Base-by-base conservation (phyloP, 1,140 invertebrate genomes). In the Macrotrachela quadricornifera region DNA sequence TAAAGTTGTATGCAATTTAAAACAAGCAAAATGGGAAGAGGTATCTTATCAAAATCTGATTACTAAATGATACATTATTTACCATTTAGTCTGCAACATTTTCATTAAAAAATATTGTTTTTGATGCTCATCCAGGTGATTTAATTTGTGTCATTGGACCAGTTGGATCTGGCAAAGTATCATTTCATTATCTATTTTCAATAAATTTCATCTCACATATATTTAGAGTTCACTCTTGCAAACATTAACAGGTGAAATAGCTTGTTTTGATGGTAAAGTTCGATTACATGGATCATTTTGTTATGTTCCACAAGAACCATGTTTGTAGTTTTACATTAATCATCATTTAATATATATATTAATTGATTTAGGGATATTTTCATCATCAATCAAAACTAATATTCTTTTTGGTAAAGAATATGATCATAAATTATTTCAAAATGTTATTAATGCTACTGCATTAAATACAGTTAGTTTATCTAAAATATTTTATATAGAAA, bases 261-360 rank as follows among this genome's bases (percentile, higher is more conserved):
- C 81, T 6, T 60, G 81, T 1, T 66, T 64, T 3, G 66, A 71
- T 0, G 85, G 85, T 1, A 69, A 65, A 11, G 66, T 88, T 0
- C 70, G 75, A 46, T 70, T 86, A 0, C 74, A 76, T 44, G 87
- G 87, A 15, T 78, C 71, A 40, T 68, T 91, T 9, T 81, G 83
- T 0, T 94, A 90, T 67, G 79, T 83, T 13, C 80, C 83, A 14
- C 87, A 94, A 66, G 82, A 90, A 60, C 78, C 86, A 0, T 95
- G 86, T 86, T 74, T 91, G 0, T 82, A 82, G 64, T 76, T 30
- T 30, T 30, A 30, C 8, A n/a, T 30, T 30, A 2, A 30, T 4
- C 8, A 4, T 8, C 3, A 30, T 4, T 30, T 30, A 4, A 4
- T 2, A 30, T 8, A 4, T 4, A 4, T 30, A 30, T 30, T 30